Conservation (phyloP, 1,140 invertebrate species). For the Cheumatopsyche charites region DNA sequence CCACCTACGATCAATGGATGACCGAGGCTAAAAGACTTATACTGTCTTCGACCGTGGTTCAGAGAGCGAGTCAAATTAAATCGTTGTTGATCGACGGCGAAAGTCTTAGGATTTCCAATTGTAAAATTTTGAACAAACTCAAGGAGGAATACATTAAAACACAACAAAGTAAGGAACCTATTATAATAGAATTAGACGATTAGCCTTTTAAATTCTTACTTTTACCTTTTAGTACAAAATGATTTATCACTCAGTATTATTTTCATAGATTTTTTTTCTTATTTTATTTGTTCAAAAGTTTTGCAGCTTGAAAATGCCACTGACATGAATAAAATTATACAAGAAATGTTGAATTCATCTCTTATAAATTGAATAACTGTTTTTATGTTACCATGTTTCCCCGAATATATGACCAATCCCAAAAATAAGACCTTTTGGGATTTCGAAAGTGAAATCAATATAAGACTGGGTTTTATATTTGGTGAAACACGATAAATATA, state of each 20-base stretch:
- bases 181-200: constrained; percentile 56
- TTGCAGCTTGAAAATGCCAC: too few species aligned
- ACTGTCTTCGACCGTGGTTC: constrained; percentile 70
- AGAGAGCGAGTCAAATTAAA: constrained; percentile 69
- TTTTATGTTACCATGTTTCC: too few species aligned
- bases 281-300: too few species aligned
- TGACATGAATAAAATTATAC: too few species aligned
- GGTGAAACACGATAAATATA: too few species aligned
- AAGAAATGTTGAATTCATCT: too few species aligned
- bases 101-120: constrained; percentile 61
- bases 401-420: too few species aligned
- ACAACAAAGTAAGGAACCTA: constrained; percentile 53
- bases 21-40: constrained; percentile 80
- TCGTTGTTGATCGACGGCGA: constrained; percentile 57
- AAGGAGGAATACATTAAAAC: constrained; percentile 56
- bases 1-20: constrained; percentile 92
- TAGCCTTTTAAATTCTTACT: constrained; percentile 7
- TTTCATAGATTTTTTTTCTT: constrained; percentile 13
- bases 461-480: too few species aligned
- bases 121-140: constrained; percentile 55
- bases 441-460: too few species aligned
- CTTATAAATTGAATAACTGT: too few species aligned
- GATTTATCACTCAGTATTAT: constrained; percentile 43
- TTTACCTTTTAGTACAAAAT: constrained; percentile 46
- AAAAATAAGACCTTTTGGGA: too few species aligned